phyloP scores from a whole-genome alignment of 2,797 vertebrate species.

The Enteromius fasciolatus region DNA sequence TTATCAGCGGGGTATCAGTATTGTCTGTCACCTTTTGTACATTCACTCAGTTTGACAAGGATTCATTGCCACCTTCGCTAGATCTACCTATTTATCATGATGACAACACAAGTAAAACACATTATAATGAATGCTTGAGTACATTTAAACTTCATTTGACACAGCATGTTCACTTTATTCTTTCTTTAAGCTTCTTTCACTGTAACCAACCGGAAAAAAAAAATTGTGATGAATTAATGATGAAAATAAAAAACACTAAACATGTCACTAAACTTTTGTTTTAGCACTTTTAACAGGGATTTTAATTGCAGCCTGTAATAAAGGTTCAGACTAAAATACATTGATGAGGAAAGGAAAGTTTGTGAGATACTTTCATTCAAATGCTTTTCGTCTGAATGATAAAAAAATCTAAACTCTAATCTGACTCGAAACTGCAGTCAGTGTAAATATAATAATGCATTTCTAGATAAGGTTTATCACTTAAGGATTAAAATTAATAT shows the following conservation, averaged over 20 bases:
- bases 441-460: neutral
- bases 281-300: neutral
- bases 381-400: neutral
- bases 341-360: neutral
- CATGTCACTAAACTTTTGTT: neutral
- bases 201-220: no score
- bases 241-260: neutral
- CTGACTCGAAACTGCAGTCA: neutral
- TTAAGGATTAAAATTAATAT: neutral
- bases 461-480: neutral
- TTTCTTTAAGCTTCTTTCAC: neutral
- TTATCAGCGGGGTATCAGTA: neutral
- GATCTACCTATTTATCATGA: slow-evolving; percentile 20
- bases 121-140: neutral
- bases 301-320: neutral
- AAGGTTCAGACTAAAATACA: neutral
- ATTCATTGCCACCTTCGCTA: slow-evolving; percentile 12
- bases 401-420: neutral
- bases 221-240: neutral
- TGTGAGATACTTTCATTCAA: neutral
- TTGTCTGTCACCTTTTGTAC: slow-evolving; percentile 12
- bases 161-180: neutral
- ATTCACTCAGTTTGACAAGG: slow-evolving; percentile 10
- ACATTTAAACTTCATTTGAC: slow-evolving; percentile 9
- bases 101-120: slow-evolving; percentile 22